A percentile compares a stretch with the other conserved stretches of the same genome.
These are phyloP conservation scores for Tetranychus piercei DNA, from an alignment of 2,888 invertebrate genomes.

Conservation along the genomic window DNA sequence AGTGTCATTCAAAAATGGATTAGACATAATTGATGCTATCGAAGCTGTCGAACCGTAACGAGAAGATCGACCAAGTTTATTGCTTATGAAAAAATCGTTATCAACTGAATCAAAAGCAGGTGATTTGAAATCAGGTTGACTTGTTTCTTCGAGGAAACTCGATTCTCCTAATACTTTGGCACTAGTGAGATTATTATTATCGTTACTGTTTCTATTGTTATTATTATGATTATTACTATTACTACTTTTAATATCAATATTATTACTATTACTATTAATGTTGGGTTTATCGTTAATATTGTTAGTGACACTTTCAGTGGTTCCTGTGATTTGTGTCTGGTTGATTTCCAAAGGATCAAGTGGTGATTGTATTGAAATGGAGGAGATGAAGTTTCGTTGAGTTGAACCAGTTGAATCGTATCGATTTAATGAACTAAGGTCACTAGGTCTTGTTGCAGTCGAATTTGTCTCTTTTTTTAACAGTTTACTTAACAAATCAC, in stretches of 20 bases:
- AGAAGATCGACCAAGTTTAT: conserved; percentile 3
- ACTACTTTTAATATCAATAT: too few relatives aligned
- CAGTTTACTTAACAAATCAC: background rate
- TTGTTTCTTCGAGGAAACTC: background rate
- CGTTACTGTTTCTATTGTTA: background rate
- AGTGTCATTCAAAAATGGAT: conserved; percentile 23
- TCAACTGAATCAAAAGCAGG: background rate
- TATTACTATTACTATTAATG: too few relatives aligned
- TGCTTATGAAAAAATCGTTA: background rate
- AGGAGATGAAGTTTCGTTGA: background rate
- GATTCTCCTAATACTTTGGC: background rate
- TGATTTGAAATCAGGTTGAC: background rate
- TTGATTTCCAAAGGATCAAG: background rate
- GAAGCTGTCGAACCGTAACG: conserved; percentile 2
- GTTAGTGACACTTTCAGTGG: background rate
- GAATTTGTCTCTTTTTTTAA: background rate
- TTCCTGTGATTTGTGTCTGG: background rate
- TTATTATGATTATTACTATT: background rate
- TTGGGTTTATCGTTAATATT: background rate
- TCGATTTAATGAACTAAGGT: background rate
- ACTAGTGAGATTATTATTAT: background rate
- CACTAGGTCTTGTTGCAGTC: background rate
- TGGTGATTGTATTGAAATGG: background rate
- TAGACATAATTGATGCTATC: conserved; percentile 19
- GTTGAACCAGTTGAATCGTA: background rate